Percentiles rank a stretch among this genome's conserved stretches.
Conservation (phyloP, 1,140 invertebrate genomes). For the Penaeus indicus region DNA sequence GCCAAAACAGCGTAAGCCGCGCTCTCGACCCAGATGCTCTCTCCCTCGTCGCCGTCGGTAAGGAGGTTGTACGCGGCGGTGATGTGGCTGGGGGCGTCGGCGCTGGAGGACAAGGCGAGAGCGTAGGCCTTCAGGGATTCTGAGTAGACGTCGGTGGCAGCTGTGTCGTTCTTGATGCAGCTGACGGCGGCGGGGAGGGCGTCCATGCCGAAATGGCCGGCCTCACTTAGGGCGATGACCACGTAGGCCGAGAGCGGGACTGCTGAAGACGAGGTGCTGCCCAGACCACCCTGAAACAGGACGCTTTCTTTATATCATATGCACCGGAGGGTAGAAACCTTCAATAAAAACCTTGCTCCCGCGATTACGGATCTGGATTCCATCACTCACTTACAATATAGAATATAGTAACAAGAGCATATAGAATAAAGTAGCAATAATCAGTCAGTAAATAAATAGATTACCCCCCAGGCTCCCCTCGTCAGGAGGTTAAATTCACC, state of each 20-base stretch:
- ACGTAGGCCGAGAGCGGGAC: slow-evolving; percentile 79
- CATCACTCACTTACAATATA: too few relatives aligned
- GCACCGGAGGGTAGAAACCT: too few relatives aligned
- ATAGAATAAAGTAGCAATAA: slow-evolving; percentile 76
- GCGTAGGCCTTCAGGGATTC: slow-evolving; percentile 83
- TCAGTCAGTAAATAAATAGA: background rate
- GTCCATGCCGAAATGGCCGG: slow-evolving; percentile 71
- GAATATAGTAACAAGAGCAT: slow-evolving; percentile 83
- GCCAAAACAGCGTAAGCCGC: background rate
- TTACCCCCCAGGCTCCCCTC: too few relatives aligned
- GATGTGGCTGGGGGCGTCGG: slow-evolving; percentile 74
- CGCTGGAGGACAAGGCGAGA: slow-evolving; percentile 81
- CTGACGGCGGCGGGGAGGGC: slow-evolving; percentile 71
- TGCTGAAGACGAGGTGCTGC: slow-evolving; percentile 73
- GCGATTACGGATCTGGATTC: too few relatives aligned
- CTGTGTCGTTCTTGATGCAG: slow-evolving; percentile 76
- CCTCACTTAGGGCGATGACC: slow-evolving; percentile 77
- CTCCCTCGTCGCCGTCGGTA: background rate
- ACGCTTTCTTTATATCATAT: background rate
- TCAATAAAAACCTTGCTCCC: background rate
- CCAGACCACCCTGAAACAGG: slow-evolving; percentile 73
- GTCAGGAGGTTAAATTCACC: background rate
- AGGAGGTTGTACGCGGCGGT: slow-evolving; percentile 69
- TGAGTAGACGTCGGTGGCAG: slow-evolving; percentile 81
- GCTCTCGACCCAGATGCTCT: background rate